These are phyloP conservation scores for Barbus barbus DNA, from an alignment of 2,113 vertebrate genomes.

Conservation along the genomic window DNA sequence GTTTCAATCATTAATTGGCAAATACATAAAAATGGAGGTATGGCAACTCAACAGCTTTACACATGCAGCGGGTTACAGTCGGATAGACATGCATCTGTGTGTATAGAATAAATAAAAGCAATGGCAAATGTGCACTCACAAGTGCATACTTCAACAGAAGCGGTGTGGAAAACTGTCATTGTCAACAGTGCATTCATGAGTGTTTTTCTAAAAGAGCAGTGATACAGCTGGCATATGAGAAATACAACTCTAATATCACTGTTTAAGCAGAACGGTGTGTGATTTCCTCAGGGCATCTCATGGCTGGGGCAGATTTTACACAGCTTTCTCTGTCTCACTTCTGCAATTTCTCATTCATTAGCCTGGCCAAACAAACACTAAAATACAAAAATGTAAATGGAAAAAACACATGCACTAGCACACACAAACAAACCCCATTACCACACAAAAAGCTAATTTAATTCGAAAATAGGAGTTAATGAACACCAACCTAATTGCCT, in stretches of 20 bases:
- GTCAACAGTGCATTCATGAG: conserved; percentile 45
- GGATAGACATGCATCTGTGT: conserved; percentile 13
- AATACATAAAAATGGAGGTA: conserved; percentile 1
- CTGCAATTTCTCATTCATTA: conserved; percentile 40
- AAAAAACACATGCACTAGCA: conserved; percentile 41
- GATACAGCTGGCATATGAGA: conserved; percentile 57
- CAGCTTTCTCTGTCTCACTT: conserved; percentile 59
- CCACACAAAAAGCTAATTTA: conserved; percentile 35
- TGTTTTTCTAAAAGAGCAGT: conserved; percentile 49
- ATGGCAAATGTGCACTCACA: conserved; percentile 18
- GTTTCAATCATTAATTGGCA: not conserved
- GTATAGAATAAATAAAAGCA: not conserved
- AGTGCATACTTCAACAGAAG: not conserved
- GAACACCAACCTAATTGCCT: conserved; percentile 44
- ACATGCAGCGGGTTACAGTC: not conserved
- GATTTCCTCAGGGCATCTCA: conserved; percentile 51
- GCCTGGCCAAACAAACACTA: conserved; percentile 43
- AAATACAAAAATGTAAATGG: conserved; percentile 63
- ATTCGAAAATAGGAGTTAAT: conserved; percentile 41
- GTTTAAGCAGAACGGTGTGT: conserved; percentile 54
- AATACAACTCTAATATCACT: conserved; percentile 55
- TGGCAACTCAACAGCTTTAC: not conserved
- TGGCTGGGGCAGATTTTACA: conserved; percentile 59
- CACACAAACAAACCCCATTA: conserved; percentile 26
- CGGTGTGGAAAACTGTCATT: not conserved